Percentiles rank a stretch among this genome's conserved stretches.
These are phyloP conservation scores for Carcharodon carcharias DNA, from an alignment of 2,797 vertebrate genomes.

Conservation along the genomic window DNA sequence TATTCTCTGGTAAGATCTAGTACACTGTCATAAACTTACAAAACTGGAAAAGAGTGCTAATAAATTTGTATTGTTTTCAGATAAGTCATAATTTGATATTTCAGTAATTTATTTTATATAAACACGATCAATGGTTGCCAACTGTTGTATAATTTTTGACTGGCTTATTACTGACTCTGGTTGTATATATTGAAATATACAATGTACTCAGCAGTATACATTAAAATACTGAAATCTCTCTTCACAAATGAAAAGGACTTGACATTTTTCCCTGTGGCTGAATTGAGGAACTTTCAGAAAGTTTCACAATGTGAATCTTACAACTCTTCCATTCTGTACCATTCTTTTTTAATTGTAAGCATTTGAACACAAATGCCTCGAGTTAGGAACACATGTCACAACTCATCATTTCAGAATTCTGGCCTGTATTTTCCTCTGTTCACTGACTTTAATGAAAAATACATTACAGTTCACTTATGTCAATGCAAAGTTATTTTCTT, in stretches of 20 bases:
- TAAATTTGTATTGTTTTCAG: neutral
- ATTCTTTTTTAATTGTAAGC: neutral
- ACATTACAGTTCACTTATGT: no score
- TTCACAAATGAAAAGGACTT: neutral
- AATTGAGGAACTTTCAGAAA: neutral
- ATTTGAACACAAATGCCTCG: neutral
- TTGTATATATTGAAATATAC: no score
- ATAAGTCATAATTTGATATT: neutral
- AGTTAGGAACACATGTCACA: neutral
- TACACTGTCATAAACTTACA: neutral
- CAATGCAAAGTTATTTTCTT: neutral
- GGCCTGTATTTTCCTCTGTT: neutral
- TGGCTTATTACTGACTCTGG: neutral
- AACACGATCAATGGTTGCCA: neutral
- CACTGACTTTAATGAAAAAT: neutral
- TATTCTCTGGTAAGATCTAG: neutral
- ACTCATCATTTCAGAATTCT: neutral
- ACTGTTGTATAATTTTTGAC: neutral
- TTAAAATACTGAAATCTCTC: neutral
- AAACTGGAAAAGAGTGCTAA: neutral
- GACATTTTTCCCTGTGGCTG: neutral
- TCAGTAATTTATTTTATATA: neutral
- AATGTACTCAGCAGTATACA: no score
- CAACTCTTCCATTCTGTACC: neutral
- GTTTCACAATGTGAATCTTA: neutral